Evolutionary conservation across 2,113 vertebrate species (phyloP).

Genomic region (Steatornis caripensis): DNA sequence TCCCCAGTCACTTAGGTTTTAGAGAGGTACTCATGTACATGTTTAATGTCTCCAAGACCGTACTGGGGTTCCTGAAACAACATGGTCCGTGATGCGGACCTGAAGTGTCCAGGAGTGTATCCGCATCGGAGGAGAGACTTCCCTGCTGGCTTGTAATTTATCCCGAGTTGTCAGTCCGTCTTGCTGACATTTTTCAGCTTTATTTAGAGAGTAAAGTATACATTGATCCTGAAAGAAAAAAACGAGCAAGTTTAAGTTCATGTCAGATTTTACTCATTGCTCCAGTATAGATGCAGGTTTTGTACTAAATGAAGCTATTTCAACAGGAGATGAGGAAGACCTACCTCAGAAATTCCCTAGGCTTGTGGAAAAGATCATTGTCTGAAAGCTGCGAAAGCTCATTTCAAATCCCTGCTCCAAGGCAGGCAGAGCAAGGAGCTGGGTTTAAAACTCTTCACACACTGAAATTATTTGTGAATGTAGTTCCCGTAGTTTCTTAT

Average conservation of each 20-base stretch:
- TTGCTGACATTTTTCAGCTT: not conserved
- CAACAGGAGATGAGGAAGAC: not conserved
- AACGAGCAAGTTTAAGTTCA: not conserved
- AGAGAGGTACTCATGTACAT: not conserved
- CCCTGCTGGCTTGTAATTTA: rapidly evolving
- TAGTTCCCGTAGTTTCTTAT: not conserved
- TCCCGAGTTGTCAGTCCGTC: not conserved
- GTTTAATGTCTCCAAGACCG: not conserved
- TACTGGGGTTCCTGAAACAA: not conserved
- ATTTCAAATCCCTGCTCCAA: not conserved
- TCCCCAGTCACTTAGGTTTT: not conserved
- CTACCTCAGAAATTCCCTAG: not conserved
- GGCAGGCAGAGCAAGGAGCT: not conserved
- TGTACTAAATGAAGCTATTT: not conserved
- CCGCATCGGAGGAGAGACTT: not conserved
- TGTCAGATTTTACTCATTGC: not conserved
- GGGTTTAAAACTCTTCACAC: not conserved
- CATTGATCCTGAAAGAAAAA: not conserved
- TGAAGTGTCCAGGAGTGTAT: not conserved
- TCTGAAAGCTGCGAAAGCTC: not conserved
- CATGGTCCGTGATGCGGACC: not conserved
- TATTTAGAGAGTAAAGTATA: not conserved
- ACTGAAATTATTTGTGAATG: not conserved
- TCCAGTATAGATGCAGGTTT: not conserved
- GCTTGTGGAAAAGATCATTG: not conserved